Evolutionary conservation across 2,888 invertebrate species (phyloP), one percentile per base, ranked within the genome.

Genomic region (Campopleginae sp.): DNA sequence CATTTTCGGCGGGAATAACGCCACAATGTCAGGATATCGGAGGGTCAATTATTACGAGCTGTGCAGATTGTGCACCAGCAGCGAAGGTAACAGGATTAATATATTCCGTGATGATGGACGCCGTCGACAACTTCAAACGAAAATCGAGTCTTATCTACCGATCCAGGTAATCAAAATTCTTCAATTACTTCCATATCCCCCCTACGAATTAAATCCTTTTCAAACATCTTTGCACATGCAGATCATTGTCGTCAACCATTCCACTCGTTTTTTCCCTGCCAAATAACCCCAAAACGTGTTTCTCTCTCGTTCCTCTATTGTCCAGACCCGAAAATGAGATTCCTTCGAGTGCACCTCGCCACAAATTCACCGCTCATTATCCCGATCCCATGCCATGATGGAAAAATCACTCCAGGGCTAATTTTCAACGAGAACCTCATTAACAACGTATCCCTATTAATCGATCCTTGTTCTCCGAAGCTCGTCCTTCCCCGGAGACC

Each of bases 1-100:
- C 7, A 86, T 89, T 89, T 90, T 88, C 88, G 89, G 90, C 87
- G 88, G 89, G 89, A 88, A 90, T 78, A 75, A 65, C 75, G 48
- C 46, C 88, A 91, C 88, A 81, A 96, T 96, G 96, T 95, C 96
- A 88, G 96, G 95, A 90, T 96, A 96, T 92, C 95, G 96, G 89
- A 95, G 96, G 90, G 96, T 96, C 54, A 96, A 96, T 93, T 96
- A 96, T 92, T 96, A 96, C 92, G 96, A 96, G 94, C 93, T 96
- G 89, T 96, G 96, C 91, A 95, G 96, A 88, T 94, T 96, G 86
- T 96, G 96, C 92, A 96, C 96, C 27, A 95, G 95, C 87, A 96
- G 95, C 90, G 95, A 96, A 90, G 95, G 95, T 82, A 95, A 95
- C 87, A 96, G 96, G 93, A 95, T 96, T 87, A 95, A 96, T 91